phyloP scores from a whole-genome alignment of 2,888 invertebrate species.

The Sipha maydis region DNA sequence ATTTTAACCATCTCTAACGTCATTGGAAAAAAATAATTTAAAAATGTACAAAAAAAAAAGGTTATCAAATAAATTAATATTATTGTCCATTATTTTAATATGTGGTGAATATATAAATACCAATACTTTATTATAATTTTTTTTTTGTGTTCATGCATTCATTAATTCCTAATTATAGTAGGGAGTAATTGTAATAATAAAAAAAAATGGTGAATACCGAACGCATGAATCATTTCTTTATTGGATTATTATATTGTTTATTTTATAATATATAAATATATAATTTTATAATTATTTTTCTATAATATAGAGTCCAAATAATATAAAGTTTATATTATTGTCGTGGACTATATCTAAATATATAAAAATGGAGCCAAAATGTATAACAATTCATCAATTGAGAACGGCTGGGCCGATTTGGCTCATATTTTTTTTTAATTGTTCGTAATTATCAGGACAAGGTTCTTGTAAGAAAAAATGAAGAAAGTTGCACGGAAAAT shows the following conservation, averaged over 20 bases:
- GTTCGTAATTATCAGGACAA: too few relatives aligned
- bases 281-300: too few relatives aligned
- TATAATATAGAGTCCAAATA: too few relatives aligned
- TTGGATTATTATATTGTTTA: not conserved
- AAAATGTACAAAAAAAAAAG: constrained; percentile 30
- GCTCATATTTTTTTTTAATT: too few relatives aligned
- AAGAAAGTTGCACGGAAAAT: too few relatives aligned
- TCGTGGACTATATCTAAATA: too few relatives aligned
- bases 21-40: not conserved
- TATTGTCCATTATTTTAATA: constrained; percentile 9
- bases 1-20: not conserved
- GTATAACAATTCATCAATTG: too few relatives aligned
- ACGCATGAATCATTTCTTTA: not conserved
- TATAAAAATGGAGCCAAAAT: too few relatives aligned
- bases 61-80: constrained; percentile 19
- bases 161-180: constrained; percentile 20
- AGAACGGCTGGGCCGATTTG: too few relatives aligned
- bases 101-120: not conserved
- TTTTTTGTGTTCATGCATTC: not conserved
- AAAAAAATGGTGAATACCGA: not conserved
- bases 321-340: too few relatives aligned
- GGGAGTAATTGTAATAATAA: too few relatives aligned
- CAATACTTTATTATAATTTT: not conserved
- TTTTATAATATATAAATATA: not conserved
- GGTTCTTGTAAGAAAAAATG: too few relatives aligned